Evolutionary conservation across 2,888 invertebrate genomes (phyloP), one percentile per base, ranked within the genome.

Genomic region (Oxyteleia sp.): DNA sequence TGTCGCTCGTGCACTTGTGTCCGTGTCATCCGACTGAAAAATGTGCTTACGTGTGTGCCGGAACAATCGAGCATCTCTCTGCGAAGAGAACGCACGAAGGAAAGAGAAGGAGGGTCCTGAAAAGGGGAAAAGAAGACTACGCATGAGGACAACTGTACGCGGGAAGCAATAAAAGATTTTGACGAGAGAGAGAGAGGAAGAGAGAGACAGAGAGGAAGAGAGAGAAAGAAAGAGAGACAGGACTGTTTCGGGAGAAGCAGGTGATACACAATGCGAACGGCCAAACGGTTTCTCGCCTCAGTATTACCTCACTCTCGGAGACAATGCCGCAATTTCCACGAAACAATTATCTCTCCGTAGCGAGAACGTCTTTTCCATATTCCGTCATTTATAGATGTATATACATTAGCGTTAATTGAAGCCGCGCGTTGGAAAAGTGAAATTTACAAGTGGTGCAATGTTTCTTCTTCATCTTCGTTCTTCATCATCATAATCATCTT

Each of bases 221-320:
- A n/a, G n/a, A n/a, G n/a, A n/a, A n/a, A n/a, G n/a, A n/a, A n/a
- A n/a, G n/a, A n/a, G n/a, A n/a, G n/a, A n/a, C n/a, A n/a, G n/a
- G n/a, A 74, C 74, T 74, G 72, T 69, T 26, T 53, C 59, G 66
- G 76, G 78, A 79, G 83, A 86, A 85, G 86, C 87, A 88, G 88
- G 89, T 89, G 88, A 87, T 81, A 80, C 86, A 87, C 89, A 88
- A 88, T 87, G 86, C 75, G 66, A 59, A 57, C 55, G 59, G 38
- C 29, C 45, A 29, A 41, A 23, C 75, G 3, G 53, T 53, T 32
- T 15, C 26, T 53, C 53, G 53, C 53, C 13, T 29, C 18, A 26
- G 20, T n/a, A 49, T 81, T 81, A 38, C 81, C 49, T 68, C 81
- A 75, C 55, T 61, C 41, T n/a, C 15, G 43, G 66, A 29, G 74